Evolutionary conservation across 2,797 vertebrate species (phyloP), one percentile per base, ranked within the genome.

Genomic region (Phoxinus dragarum): DNA sequence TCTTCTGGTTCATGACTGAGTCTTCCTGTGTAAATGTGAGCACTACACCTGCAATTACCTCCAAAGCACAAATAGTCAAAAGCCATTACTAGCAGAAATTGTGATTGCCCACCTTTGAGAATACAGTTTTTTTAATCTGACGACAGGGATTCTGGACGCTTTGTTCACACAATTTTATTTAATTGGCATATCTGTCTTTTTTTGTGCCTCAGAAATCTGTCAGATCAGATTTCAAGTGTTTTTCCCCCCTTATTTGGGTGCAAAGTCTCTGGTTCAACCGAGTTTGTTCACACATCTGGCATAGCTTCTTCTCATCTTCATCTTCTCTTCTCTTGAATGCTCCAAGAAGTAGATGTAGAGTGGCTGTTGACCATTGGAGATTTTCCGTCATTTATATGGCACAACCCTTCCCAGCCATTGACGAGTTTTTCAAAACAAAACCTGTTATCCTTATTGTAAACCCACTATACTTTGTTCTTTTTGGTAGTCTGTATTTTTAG

Each of bases 1-100:
- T 67, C 77, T 38, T 71, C 44, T 67, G 71, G 71, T 56, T 80
- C 38, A 75, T 84, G 52, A 38, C 75, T 66, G 56, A 71, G 38
- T 40, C 59, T 87, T 66, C 71, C 49, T 76, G 64, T 69, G 47
- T 56, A 75, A 84, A 79, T 42, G 71, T 71, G 42, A 81, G 79
- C 36, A 21, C 36, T 44, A 67, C 27, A 67, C 73, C 54, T 82
- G 67, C 73, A 82, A 67, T 85, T 73, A 81, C 54, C 21, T 0
- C 12, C 7, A 44, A 67, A 54, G 40, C 8, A 61, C 31, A 59
- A 69, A 71, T 52, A 40, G 49, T 75, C 54, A 34, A 66, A 31
- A 81, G 61, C 71, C 11, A 54, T 68, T 31, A 84, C 10, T 14
- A 81, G 64, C 44, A 69, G 10, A 40, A 52, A 52, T 52, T 34